phyloP scores from a whole-genome alignment of 2,888 invertebrate species.

The Agonum fuliginosum region DNA sequence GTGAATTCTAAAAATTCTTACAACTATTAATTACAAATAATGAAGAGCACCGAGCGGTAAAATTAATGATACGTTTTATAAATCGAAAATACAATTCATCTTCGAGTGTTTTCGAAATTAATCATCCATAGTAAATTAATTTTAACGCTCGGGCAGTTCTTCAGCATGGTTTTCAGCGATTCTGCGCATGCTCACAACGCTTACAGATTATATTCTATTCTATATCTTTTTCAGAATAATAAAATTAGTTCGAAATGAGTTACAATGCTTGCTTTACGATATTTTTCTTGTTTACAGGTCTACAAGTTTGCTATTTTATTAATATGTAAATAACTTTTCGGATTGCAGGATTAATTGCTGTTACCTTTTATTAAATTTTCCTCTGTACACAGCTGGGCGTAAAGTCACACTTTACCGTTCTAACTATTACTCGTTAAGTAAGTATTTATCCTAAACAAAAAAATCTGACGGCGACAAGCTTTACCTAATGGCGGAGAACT shows the following conservation, averaged over 20 bases:
- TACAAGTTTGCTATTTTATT: not conserved
- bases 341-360: too few species aligned
- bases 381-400: too few species aligned
- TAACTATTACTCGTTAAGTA: too few species aligned
- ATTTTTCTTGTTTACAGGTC: constrained; percentile 33
- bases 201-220: constrained; percentile 12
- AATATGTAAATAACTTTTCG: too few species aligned
- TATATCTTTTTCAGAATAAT: constrained; percentile 26
- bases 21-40: constrained; percentile 37
- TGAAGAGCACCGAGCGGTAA: constrained; percentile 15
- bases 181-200: constrained; percentile 27
- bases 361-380: too few species aligned
- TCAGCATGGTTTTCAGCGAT: constrained; percentile 37
- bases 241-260: constrained; percentile 27
- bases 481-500: too few species aligned
- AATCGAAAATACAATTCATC: constrained; percentile 35
- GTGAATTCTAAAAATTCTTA: constrained; percentile 29
- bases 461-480: too few species aligned
- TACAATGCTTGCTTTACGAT: constrained; percentile 17
- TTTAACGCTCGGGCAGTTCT: constrained; percentile 17
- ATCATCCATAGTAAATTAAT: constrained; percentile 28
- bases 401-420: too few species aligned
- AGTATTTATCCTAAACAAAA: too few species aligned
- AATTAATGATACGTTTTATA: constrained; percentile 29
- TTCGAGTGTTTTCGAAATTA: constrained; percentile 7